Evolutionary conservation across 92 coral and sea anemone species (phyloP).

Genomic region (Bergia puertoricense): DNA sequence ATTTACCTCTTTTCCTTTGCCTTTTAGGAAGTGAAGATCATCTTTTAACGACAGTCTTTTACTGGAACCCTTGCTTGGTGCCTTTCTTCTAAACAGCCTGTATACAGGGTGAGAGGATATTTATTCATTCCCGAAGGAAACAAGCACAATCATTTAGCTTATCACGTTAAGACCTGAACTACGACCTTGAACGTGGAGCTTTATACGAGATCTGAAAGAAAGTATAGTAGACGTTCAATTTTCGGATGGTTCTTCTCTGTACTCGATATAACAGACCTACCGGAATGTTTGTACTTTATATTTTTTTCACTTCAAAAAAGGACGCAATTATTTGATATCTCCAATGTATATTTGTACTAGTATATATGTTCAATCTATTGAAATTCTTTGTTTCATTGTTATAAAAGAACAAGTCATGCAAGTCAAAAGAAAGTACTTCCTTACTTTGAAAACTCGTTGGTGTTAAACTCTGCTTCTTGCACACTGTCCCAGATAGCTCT

Average conservation of each 20-base stretch:
- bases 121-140: neutral
- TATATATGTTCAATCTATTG: too few species aligned
- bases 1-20: constrained; percentile 86
- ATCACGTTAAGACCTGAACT: too few species aligned
- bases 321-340: too few species aligned
- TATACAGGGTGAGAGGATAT: neutral
- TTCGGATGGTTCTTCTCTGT: too few species aligned
- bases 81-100: constrained; percentile 92
- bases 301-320: too few species aligned
- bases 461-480: constrained; percentile 74
- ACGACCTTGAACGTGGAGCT: too few species aligned
- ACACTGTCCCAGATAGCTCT: constrained; percentile 67
- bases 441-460: constrained; percentile 82
- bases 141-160: too few species aligned
- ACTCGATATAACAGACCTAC: too few species aligned
- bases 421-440: neutral
- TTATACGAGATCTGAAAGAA: too few species aligned
- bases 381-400: neutral
- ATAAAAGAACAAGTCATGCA: neutral
- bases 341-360: too few species aligned
- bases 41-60: constrained; percentile 85
- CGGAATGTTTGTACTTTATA: too few species aligned
- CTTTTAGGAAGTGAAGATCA: constrained; percentile 76
- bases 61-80: constrained; percentile 59
- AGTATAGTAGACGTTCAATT: too few species aligned